Conservation (phyloP, 2,797 vertebrate genomes). For the Anguilla obscura region DNA sequence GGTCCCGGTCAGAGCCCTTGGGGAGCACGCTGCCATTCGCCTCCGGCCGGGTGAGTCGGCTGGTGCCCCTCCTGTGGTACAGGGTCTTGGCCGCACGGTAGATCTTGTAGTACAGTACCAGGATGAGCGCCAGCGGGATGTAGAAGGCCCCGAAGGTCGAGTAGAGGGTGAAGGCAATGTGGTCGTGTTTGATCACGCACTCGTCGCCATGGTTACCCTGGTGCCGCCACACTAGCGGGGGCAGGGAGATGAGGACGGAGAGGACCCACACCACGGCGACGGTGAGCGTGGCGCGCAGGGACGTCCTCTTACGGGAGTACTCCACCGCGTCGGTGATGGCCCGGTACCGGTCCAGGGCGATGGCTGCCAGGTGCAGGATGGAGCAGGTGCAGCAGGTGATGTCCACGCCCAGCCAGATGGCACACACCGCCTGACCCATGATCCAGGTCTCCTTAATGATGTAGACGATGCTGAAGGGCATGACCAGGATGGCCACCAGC, state of each 20-base stretch:
- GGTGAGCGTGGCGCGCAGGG: constrained; percentile 84
- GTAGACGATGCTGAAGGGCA: constrained; percentile 97
- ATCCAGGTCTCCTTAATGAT: constrained; percentile 91
- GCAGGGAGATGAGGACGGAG: constrained; percentile 92
- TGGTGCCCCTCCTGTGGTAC: constrained; percentile 87
- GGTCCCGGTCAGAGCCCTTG: constrained; percentile 75
- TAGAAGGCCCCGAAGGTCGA: constrained; percentile 97
- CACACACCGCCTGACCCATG: constrained; percentile 91
- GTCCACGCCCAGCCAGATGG: constrained; percentile 92
- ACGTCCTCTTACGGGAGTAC: constrained; percentile 90
- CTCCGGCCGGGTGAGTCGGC: constrained; percentile 80
- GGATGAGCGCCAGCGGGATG: constrained; percentile 89
- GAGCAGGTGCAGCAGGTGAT: constrained; percentile 96
- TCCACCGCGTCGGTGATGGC: constrained; percentile 96
- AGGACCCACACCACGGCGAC: constrained; percentile 92
- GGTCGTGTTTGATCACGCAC: constrained; percentile 91
- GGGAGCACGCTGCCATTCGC: constrained; percentile 87
- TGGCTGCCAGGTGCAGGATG: constrained; percentile 92
- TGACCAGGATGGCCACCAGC: constrained; percentile 94
- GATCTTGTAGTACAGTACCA: constrained; percentile 98
- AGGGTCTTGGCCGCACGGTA: constrained; percentile 92
- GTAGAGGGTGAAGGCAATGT: constrained; percentile 90
- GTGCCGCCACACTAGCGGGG: constrained; percentile 89
- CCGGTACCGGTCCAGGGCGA: constrained; percentile 91
- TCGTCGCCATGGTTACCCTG: constrained; percentile 76